These are phyloP conservation scores for Puma concolor DNA, from an alignment of 2,113 vertebrate genomes.

Conservation along the genomic window DNA sequence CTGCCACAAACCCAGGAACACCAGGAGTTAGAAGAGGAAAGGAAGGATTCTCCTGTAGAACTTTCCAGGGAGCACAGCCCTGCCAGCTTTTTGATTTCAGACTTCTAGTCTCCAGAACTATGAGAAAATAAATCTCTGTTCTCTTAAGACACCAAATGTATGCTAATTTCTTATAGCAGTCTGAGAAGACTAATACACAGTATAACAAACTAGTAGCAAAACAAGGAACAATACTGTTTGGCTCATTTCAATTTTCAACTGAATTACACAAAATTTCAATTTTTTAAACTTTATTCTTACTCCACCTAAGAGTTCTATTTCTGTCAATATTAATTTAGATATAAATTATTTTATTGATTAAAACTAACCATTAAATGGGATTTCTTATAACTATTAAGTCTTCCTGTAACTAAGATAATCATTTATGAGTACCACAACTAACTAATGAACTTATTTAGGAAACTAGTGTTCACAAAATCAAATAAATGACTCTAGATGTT, in stretches of 20 bases:
- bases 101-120: background rate
- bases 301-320: background rate
- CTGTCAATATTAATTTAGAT: conserved; percentile 19
- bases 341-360: background rate
- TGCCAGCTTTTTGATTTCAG: background rate
- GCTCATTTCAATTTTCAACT: conserved; percentile 13
- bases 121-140: background rate
- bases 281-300: background rate
- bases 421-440: background rate
- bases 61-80: background rate
- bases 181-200: background rate
- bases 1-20: background rate
- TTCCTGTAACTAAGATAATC: background rate
- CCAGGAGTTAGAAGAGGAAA: background rate
- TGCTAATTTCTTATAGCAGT: background rate
- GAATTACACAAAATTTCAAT: background rate
- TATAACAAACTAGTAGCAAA: background rate
- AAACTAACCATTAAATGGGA: conserved; percentile 7
- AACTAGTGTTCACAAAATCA: background rate
- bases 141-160: background rate
- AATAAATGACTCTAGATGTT: background rate
- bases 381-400: background rate
- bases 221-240: background rate
- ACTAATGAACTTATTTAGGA: background rate
- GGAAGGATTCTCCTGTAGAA: background rate